These are phyloP conservation scores for Drosophila tristis DNA, from an alignment of 1,140 invertebrate species.

Conservation along the genomic window DNA sequence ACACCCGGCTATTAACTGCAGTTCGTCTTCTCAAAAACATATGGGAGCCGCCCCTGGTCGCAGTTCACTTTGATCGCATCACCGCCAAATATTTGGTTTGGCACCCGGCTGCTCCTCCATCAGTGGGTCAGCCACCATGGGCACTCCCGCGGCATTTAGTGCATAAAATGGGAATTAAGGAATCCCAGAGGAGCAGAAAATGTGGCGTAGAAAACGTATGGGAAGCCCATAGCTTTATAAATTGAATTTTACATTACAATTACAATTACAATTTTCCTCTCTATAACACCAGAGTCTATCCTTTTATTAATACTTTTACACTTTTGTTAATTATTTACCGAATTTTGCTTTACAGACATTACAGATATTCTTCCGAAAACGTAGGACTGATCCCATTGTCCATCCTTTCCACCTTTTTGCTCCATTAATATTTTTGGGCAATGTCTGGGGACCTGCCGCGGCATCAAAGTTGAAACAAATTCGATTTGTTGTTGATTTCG, in stretches of 20 bases:
- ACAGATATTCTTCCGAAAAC: neutral
- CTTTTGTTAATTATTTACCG: too few species aligned
- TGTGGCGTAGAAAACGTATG: too few species aligned
- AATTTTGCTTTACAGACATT: too few species aligned
- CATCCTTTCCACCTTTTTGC: conserved; percentile 5
- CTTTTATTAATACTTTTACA: too few species aligned
- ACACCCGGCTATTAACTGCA: conserved; percentile 56
- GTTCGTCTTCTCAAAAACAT: conserved; percentile 57
- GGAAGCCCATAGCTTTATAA: too few species aligned
- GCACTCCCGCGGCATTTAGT: conserved; percentile 36
- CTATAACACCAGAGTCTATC: too few species aligned
- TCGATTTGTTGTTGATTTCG: conserved; percentile 28
- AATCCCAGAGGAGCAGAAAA: neutral
- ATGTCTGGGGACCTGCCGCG: neutral
- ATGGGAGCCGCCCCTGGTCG: conserved; percentile 50
- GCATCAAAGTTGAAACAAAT: conserved; percentile 19
- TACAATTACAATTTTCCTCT: too few species aligned
- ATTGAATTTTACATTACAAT: too few species aligned
- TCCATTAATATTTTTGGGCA: neutral
- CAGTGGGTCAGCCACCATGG: conserved; percentile 59
- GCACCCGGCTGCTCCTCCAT: conserved; percentile 53
- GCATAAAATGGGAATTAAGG: conserved; percentile 23
- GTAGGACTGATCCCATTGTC: neutral
- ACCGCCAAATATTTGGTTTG: conserved; percentile 66
- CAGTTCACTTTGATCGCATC: conserved; percentile 74